phyloP scores from a whole-genome alignment of 2,888 invertebrate genomes.

The Gisinianus flammeolus region DNA sequence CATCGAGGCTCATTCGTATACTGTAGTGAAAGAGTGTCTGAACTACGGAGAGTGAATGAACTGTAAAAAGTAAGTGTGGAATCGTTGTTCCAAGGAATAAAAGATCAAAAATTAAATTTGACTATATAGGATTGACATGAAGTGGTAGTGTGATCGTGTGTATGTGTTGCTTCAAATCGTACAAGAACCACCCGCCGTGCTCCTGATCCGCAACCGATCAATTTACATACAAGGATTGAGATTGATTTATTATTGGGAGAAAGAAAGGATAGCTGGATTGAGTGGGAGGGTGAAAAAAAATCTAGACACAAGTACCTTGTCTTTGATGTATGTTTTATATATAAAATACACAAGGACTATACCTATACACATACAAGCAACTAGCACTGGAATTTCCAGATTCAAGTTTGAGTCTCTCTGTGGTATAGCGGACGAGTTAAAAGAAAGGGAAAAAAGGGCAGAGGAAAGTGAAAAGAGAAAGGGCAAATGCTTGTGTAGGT shows the following conservation, averaged over 20 bases:
- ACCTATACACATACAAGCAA: too few species aligned
- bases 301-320: not conserved
- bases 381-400: too few species aligned
- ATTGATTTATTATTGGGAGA: slow-evolving; percentile 62
- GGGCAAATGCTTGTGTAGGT: too few species aligned
- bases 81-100: slow-evolving; percentile 14
- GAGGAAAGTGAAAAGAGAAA: too few species aligned
- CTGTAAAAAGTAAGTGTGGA: too few species aligned
- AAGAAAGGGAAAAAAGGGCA: too few species aligned
- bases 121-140: slow-evolving; percentile 5
- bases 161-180: not conserved
- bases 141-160: not conserved
- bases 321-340: not conserved
- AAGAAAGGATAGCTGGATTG: not conserved
- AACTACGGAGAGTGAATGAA: slow-evolving; percentile 7
- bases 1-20: too few species aligned
- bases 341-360: not conserved
- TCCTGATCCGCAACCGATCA: slow-evolving; percentile 17
- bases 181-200: slow-evolving; percentile 3
- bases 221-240: not conserved
- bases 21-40: too few species aligned
- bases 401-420: too few species aligned
- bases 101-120: slow-evolving; percentile 6
- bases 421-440: too few species aligned
- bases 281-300: not conserved